Evolutionary conservation across 1,140 invertebrate species (phyloP).

Genomic region (Saccostrea echinata): DNA sequence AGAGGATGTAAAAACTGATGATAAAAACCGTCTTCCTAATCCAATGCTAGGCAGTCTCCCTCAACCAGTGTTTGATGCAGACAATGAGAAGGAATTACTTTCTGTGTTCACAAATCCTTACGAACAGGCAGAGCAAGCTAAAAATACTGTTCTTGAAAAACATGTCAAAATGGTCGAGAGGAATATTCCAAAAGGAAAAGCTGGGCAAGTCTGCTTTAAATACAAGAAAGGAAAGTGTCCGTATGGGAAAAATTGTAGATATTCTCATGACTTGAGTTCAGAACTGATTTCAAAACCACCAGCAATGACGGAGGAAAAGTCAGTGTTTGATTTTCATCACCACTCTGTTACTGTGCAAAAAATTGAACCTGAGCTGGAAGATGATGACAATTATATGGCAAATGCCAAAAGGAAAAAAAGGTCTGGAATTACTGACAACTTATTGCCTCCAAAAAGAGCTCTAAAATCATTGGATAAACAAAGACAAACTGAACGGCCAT

Average conservation of each 20-base stretch:
- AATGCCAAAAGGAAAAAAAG: conserved; percentile 85
- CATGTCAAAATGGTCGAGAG: conserved; percentile 94
- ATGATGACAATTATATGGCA: conserved; percentile 72
- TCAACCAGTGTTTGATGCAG: conserved; percentile 40
- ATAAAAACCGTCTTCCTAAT: conserved; percentile 66
- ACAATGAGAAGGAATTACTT: conserved; percentile 55
- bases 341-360: conserved; percentile 10
- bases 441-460: conserved; percentile 92
- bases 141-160: conserved; percentile 92
- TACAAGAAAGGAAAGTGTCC: conserved; percentile 93
- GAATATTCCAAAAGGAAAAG: conserved; percentile 87
- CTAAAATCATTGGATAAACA: conserved; percentile 88
- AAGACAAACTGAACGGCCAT: conserved; percentile 81
- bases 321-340: neutral
- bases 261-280: conserved; percentile 91
- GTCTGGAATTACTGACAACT: conserved; percentile 87
- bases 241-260: conserved; percentile 95
- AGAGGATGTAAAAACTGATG: conserved; percentile 3
- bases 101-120: conserved; percentile 95
- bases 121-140: conserved; percentile 91
- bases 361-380: conserved; percentile 52
- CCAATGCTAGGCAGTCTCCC: conserved; percentile 61
- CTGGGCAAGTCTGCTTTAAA: conserved; percentile 93
- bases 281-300: conserved; percentile 44
- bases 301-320: conserved; percentile 34